Base-by-base conservation (phyloP, 2,888 invertebrate genomes). In the Drosophila yooni region DNA sequence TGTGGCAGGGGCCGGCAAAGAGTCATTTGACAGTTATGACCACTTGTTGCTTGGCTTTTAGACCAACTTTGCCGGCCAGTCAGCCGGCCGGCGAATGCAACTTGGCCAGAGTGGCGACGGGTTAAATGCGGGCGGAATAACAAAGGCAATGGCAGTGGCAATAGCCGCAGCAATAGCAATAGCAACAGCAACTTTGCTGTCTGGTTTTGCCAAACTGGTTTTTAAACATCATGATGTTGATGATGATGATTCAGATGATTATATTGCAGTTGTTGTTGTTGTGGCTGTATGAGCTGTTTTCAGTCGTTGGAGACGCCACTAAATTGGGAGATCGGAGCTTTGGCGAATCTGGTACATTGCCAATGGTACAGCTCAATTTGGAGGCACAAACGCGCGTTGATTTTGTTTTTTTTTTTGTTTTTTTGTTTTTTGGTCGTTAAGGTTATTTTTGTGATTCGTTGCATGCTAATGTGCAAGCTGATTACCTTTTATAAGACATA, bases 1-100 rank as follows among this genome's bases (percentile, higher is more conserved):
- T 10, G 34, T 33, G 33, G 40, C 54, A 43, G 56, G 48, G 70
- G 48, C 48, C 65, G 59, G 36, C 46, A 38, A 36, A 29, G 48
- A 54, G 27, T 40, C 87, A 81, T 87, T 90, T 90, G 90, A 90
- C 90, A 87, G 86, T 87, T 87, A 90, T 87, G 86, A 89, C 85
- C 89, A 87, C 90, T 86, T 90, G 83, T 59, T 74, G 56, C 70
- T 71, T 76, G 71, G 75, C 77, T 81, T 82, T 82, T 70, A 81
- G 83, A 76, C 72, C 69, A 70, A 65, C 67, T 74, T 43, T 52
- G 71, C 69, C 64, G 59, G 88, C 84, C 88, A 84, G 83, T 86
- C 72, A 76, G 79, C 87, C 57, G 48, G 48, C 46, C 46, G 56
- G 56, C 21, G 11, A 57, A 50, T 58, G 59, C 59, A 43, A 34